Evolutionary conservation across 2,113 vertebrate genomes (phyloP).

Genomic region (Indicator maculatus): DNA sequence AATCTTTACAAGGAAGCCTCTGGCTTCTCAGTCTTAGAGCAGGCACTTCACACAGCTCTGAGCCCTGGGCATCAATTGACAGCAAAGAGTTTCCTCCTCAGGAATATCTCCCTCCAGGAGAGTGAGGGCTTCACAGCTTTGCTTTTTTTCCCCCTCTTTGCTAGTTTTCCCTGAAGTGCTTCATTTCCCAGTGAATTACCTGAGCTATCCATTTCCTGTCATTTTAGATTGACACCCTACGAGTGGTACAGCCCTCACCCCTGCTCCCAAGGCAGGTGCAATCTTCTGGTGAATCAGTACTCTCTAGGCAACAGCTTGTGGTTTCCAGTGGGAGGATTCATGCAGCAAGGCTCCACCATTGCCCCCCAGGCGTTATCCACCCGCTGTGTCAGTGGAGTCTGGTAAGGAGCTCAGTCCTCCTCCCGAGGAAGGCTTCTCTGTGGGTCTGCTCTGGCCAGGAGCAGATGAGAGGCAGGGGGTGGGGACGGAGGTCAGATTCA

Average conservation of each 20-base stretch:
- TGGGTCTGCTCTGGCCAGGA: background rate
- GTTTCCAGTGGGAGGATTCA: constrained; percentile 97
- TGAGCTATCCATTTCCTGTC: background rate
- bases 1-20: constrained; percentile 13
- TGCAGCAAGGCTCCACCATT: constrained; percentile 98
- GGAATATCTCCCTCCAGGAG: background rate
- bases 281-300: constrained; percentile 96
- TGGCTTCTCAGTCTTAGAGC: background rate
- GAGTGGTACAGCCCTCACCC: constrained; percentile 99
- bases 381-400: constrained; percentile 95
- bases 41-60: background rate
- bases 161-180: background rate
- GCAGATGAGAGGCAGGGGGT: background rate
- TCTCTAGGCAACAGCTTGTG: constrained; percentile 97
- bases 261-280: constrained; percentile 91
- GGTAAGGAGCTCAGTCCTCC: constrained; percentile 80
- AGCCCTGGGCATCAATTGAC: constrained; percentile 21
- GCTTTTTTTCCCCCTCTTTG: background rate
- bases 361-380: constrained; percentile 95
- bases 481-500: background rate
- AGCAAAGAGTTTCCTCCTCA: constrained; percentile 31
- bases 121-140: background rate
- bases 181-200: background rate
- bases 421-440: no score
- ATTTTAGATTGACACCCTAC: constrained; percentile 88